Evolutionary conservation across 2,797 vertebrate genomes (phyloP).

Genomic region (Pangasius larnaudii): DNA sequence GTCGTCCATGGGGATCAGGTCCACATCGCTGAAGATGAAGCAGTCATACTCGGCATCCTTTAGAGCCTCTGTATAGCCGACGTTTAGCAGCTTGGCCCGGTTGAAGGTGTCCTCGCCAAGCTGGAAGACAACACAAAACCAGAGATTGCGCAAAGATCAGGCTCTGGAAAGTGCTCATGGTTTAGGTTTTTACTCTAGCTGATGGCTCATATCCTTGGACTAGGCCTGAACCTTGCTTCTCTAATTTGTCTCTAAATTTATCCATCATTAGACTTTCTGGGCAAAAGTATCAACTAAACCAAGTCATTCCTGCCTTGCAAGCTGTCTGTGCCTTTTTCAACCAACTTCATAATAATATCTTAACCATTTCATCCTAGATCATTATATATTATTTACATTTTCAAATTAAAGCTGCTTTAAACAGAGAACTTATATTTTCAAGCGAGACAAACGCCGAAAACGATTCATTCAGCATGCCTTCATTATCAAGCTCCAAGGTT

Average conservation of each 20-base stretch:
- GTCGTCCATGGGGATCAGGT: slow-evolving; percentile 98
- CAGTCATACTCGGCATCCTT: slow-evolving; percentile 93
- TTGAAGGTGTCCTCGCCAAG: slow-evolving; percentile 96
- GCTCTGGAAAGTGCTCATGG: background rate
- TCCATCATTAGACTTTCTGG: background rate
- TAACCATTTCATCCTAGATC: background rate
- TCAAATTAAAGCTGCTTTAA: background rate
- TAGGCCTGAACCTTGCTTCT: too few relatives aligned
- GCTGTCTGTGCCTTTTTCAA: background rate
- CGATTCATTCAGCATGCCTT: background rate
- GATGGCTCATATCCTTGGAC: background rate
- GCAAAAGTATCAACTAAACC: background rate
- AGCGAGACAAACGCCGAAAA: background rate
- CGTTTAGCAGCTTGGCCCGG: slow-evolving; percentile 93
- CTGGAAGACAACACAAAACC: slow-evolving; percentile 67
- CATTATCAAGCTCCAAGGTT: background rate
- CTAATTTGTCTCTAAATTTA: background rate
- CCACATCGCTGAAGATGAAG: slow-evolving; percentile 98
- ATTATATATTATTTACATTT: background rate
- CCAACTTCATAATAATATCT: background rate
- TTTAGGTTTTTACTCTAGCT: background rate
- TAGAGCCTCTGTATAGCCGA: slow-evolving; percentile 91
- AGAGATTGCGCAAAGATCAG: background rate
- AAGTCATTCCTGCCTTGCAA: background rate
- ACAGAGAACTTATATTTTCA: background rate